These are phyloP conservation scores for Polyommatus iphigenia DNA, from an alignment of 2,888 invertebrate genomes.

Conservation along the genomic window DNA sequence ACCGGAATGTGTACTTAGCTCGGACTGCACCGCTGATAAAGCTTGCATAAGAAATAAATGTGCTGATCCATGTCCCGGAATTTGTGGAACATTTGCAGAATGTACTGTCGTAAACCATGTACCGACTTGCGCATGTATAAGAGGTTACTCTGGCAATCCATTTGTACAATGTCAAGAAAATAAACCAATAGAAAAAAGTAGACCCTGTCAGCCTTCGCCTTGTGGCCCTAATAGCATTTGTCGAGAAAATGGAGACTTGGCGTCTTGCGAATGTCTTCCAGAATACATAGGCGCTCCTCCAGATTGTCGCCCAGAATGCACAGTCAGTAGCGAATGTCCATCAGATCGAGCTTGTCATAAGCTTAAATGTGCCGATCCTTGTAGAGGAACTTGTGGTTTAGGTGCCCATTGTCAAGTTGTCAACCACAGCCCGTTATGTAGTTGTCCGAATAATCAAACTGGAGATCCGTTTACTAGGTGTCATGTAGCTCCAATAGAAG, in stretches of 20 bases:
- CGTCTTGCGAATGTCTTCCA: slow-evolving; percentile 86
- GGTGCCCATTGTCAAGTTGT: slow-evolving; percentile 87
- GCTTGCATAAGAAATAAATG: slow-evolving; percentile 92
- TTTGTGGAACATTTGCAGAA: slow-evolving; percentile 90
- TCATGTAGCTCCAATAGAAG: slow-evolving; percentile 53
- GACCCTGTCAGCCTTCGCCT: slow-evolving; percentile 87
- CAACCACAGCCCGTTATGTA: slow-evolving; percentile 90
- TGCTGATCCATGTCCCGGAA: slow-evolving; percentile 91
- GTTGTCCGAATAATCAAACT: slow-evolving; percentile 83
- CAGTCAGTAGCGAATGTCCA: slow-evolving; percentile 88
- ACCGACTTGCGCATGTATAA: slow-evolving; percentile 89
- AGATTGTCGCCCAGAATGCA: slow-evolving; percentile 88
- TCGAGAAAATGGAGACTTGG: slow-evolving; percentile 85
- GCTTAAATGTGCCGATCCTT: slow-evolving; percentile 89
- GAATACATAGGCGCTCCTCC: slow-evolving; percentile 86
- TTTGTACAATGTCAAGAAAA: slow-evolving; percentile 66
- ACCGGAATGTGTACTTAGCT: slow-evolving; percentile 92
- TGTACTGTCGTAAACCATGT: slow-evolving; percentile 92
- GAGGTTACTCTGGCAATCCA: slow-evolving; percentile 88
- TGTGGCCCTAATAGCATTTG: slow-evolving; percentile 90
- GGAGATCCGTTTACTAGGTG: slow-evolving; percentile 85
- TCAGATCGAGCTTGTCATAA: slow-evolving; percentile 87
- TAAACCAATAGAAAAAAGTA: slow-evolving; percentile 58
- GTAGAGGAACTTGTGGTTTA: slow-evolving; percentile 86
- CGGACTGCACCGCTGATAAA: slow-evolving; percentile 90